Evolutionary conservation across 2,888 invertebrate genomes (phyloP), one percentile per base, ranked within the genome.

Genomic region (Bellardia bayeri): DNA sequence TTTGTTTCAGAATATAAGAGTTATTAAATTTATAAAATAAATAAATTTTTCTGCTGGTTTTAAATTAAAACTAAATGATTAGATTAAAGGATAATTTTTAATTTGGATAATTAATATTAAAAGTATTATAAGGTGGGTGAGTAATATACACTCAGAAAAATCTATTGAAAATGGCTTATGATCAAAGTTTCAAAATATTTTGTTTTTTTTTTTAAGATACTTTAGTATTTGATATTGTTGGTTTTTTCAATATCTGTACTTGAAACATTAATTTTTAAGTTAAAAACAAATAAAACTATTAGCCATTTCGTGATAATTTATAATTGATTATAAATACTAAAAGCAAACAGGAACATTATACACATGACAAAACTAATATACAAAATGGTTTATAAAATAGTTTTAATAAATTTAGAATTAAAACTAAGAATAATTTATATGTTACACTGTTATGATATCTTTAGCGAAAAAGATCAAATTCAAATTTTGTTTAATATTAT

Each of bases 321-420:
- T 84, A 74, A 79, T 42, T 16, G 51, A 74, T 42, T 79, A 79
- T 72, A 84, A 84, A 85, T 61, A 85, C 72, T 85, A 85, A 85
- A 85, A 85, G 79, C 79, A 33, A 76, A 63, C 51, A 85, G 74
- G 84, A 85, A 85, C 79, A 61, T 74, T 61, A 74, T 74, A 84
- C 84, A 79, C 84, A 74, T 64, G 33, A 78, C 51, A 69, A 13
- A 49, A 54, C 56, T 76, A 58, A 33, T 74, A 72, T 84, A 78
- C 63, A 78, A 63, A 78, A 64, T 79, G 72, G 58, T 72, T 37
- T 45, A 42, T 51, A 30, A 33, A 64, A 14, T 82, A 74, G 1
- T 13, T 16, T 69, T 61, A 49, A 37, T 37, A 14, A n/a, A 33
- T 72, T 49, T 51, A 42, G 3, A 58, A 42, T 72, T 74, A n/a